Evolutionary conservation across 2,113 vertebrate genomes (phyloP).

Genomic region (Paramormyrops kingsleyae): DNA sequence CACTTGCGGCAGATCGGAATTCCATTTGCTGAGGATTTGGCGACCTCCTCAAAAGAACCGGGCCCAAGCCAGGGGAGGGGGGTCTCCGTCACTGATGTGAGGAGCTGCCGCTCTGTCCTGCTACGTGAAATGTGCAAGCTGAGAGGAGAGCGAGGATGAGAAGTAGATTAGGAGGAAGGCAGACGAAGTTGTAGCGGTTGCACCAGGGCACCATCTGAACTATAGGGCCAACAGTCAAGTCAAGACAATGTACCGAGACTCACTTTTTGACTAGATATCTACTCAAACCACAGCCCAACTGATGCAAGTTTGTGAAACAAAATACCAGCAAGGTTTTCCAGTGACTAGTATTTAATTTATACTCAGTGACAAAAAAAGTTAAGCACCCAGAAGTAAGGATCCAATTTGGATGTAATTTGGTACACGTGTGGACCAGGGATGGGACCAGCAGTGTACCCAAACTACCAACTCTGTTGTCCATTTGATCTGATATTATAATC

Average conservation of each 20-base stretch:
- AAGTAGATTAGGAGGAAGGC: neutral
- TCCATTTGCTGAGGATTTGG: slow-evolving; percentile 28
- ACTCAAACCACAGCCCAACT: neutral
- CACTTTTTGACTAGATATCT: neutral
- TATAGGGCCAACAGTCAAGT: neutral
- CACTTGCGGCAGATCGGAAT: slow-evolving; percentile 8
- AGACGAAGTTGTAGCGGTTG: neutral
- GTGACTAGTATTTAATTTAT: neutral
- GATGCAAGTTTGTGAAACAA: neutral
- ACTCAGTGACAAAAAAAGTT: neutral
- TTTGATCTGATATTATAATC: too few relatives aligned
- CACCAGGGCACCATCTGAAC: neutral
- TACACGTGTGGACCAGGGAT: too few relatives aligned
- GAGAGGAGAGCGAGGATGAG: neutral
- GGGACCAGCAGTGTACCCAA: too few relatives aligned
- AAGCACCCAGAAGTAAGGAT: too few relatives aligned
- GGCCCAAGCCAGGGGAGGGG: neutral
- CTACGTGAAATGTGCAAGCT: neutral
- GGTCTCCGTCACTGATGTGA: neutral
- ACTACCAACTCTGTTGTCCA: too few relatives aligned
- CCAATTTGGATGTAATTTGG: too few relatives aligned
- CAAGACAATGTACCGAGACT: neutral
- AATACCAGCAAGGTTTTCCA: neutral
- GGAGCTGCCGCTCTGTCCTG: neutral
- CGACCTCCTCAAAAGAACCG: neutral